These are phyloP conservation scores for Euschistus heros DNA, from an alignment of 1,140 invertebrate species.

Conservation along the genomic window DNA sequence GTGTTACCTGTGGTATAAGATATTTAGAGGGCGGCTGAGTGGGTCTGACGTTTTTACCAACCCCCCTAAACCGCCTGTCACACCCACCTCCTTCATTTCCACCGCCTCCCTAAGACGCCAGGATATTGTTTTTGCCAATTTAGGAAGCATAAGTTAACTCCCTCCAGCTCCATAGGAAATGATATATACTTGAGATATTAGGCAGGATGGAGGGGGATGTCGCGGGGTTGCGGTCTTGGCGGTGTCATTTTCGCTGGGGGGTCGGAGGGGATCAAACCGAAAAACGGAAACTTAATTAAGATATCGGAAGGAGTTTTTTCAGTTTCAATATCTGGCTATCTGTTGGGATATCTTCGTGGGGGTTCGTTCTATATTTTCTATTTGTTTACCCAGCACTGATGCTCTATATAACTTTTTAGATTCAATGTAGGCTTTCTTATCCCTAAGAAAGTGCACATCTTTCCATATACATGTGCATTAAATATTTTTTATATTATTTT, in stretches of 20 bases:
- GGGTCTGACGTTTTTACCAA: slow-evolving; percentile 11
- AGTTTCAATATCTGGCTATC: too few relatives aligned
- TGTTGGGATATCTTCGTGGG: too few relatives aligned
- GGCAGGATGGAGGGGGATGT: not conserved
- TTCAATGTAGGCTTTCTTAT: too few relatives aligned
- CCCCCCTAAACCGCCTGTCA: slow-evolving; percentile 8
- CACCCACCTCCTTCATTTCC: not conserved
- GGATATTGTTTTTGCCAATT: slow-evolving; percentile 17
- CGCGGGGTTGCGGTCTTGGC: not conserved
- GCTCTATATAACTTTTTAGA: too few relatives aligned
- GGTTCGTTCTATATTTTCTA: too few relatives aligned
- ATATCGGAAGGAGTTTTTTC: too few relatives aligned
- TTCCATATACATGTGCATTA: too few relatives aligned
- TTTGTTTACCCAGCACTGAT: too few relatives aligned
- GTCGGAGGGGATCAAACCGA: not conserved
- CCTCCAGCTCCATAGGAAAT: slow-evolving; percentile 2
- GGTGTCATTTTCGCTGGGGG: not conserved
- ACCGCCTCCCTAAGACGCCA: not conserved
- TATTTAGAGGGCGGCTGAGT: not conserved
- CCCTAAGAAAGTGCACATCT: too few relatives aligned
- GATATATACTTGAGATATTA: slow-evolving; percentile 18
- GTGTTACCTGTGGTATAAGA: not conserved
- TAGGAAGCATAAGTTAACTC: slow-evolving; percentile 13
- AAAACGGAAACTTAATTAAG: not conserved
- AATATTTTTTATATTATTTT: too few relatives aligned